A percentile compares a stretch with the other conserved stretches of the same genome.
phyloP scores from a whole-genome alignment of 2,797 vertebrate species.

The Sparidentex hasta region DNA sequence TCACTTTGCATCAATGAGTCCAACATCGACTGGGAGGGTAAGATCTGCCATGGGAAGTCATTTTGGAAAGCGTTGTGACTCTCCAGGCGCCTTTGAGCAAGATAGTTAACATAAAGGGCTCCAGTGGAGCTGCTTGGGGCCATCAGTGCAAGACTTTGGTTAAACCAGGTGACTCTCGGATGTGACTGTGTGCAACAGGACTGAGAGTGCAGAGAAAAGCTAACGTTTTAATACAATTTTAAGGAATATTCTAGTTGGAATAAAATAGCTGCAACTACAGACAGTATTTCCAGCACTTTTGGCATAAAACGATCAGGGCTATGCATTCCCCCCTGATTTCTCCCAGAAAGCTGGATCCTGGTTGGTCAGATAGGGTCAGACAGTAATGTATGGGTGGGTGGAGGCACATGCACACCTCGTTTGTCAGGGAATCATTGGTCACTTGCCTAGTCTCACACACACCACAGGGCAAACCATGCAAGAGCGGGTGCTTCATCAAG shows the following conservation, averaged over 20 bases:
- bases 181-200: conserved; percentile 5
- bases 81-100: conserved; percentile 49
- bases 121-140: conserved; percentile 40
- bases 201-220: background rate
- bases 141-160: conserved; percentile 21
- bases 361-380: conserved; percentile 75
- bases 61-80: conserved; percentile 38
- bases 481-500: conserved; percentile 74
- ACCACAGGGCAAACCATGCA: conserved; percentile 73
- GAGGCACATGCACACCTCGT: conserved; percentile 73
- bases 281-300: conserved; percentile 10
- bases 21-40: conserved; percentile 1
- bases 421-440: conserved; percentile 82
- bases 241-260: background rate
- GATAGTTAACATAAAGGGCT: conserved; percentile 44
- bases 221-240: no score
- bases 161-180: conserved; percentile 29
- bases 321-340: conserved; percentile 12
- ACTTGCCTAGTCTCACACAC: conserved; percentile 74
- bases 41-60: conserved; percentile 26
- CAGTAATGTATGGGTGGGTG: conserved; percentile 77
- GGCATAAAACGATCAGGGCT: conserved; percentile 40
- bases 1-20: conserved; percentile 24
- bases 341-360: conserved; percentile 44
- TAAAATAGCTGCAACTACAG: background rate